These are phyloP conservation scores for Phymanthus crucifer DNA, from an alignment of 92 coral and sea anemone genomes.

Conservation along the genomic window DNA sequence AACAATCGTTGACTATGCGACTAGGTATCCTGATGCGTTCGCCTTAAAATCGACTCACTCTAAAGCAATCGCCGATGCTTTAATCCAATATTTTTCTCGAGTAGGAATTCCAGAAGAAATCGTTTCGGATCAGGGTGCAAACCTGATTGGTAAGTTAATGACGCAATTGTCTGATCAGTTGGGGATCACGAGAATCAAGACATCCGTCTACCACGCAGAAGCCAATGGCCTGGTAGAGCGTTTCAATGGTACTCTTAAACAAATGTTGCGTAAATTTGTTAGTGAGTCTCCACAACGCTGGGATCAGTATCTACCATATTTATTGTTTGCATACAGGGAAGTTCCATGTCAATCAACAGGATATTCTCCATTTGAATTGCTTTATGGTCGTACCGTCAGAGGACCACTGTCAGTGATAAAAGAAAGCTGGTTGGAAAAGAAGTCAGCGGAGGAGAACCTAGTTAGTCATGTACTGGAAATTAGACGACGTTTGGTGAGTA, in stretches of 20 bases:
- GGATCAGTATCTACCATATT: conserved; percentile 42
- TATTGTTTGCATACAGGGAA: conserved; percentile 37
- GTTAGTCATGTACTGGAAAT: conserved; percentile 26
- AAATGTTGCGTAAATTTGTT: conserved; percentile 36
- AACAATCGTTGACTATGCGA: conserved; percentile 43
- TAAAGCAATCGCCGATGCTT: conserved; percentile 47
- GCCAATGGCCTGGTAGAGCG: conserved; percentile 47
- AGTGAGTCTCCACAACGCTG: conserved; percentile 1
- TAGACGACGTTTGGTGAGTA: conserved; percentile 13
- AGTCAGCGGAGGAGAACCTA: conserved; percentile 15
- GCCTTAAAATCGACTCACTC: conserved; percentile 36
- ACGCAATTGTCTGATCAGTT: conserved; percentile 24
- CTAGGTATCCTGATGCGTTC: conserved; percentile 57
- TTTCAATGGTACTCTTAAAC: conserved; percentile 37
- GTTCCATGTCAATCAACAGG: conserved; percentile 33
- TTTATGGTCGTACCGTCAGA: conserved; percentile 30
- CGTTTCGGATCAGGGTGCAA: conserved; percentile 42
- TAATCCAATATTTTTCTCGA: conserved; percentile 28
- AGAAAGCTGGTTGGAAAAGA: conserved; percentile 28
- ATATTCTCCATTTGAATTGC: conserved; percentile 37
- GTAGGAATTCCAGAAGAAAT: conserved; percentile 40
- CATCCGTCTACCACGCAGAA: conserved; percentile 52
- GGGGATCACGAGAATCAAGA: conserved; percentile 22
- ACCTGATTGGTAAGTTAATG: conserved; percentile 34
- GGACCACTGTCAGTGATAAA: conserved; percentile 38